These are phyloP conservation scores for Alexandromys fortis DNA, from an alignment of 2,113 vertebrate species.

Conservation along the genomic window DNA sequence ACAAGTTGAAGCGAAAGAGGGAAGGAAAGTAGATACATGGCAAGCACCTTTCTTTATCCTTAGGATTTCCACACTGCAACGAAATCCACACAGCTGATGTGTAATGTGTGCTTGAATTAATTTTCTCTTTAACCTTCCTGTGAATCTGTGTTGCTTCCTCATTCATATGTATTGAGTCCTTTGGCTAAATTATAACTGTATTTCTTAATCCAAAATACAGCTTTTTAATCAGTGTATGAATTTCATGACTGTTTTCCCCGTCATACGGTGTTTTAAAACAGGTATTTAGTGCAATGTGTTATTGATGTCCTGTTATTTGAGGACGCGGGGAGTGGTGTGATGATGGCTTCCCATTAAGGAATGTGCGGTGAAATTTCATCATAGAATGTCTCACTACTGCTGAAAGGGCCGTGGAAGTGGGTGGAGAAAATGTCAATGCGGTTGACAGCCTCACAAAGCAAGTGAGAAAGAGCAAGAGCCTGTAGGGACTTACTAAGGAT, in stretches of 20 bases:
- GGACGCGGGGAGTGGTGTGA: neutral
- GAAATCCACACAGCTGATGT: neutral
- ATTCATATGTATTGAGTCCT: neutral
- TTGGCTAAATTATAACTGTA: neutral
- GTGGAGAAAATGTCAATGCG: neutral
- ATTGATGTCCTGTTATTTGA: neutral
- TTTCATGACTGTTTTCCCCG: constrained; percentile 12
- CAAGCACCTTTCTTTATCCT: neutral
- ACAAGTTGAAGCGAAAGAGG: neutral
- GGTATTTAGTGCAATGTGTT: neutral
- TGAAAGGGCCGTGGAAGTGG: neutral
- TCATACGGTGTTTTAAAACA: neutral
- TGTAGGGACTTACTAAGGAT: neutral
- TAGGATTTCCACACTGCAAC: neutral
- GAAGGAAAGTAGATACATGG: neutral
- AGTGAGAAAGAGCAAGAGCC: neutral
- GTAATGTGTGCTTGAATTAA: neutral
- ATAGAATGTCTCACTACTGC: neutral
- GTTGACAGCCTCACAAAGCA: neutral
- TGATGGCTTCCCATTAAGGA: neutral
- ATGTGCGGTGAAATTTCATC: neutral
- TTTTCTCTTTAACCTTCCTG: neutral
- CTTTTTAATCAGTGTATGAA: constrained; percentile 43
- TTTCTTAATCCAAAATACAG: neutral
- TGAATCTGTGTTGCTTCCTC: neutral